These are phyloP conservation scores for Artibeus lituratus DNA, from an alignment of 2,797 vertebrate species.

Conservation along the genomic window DNA sequence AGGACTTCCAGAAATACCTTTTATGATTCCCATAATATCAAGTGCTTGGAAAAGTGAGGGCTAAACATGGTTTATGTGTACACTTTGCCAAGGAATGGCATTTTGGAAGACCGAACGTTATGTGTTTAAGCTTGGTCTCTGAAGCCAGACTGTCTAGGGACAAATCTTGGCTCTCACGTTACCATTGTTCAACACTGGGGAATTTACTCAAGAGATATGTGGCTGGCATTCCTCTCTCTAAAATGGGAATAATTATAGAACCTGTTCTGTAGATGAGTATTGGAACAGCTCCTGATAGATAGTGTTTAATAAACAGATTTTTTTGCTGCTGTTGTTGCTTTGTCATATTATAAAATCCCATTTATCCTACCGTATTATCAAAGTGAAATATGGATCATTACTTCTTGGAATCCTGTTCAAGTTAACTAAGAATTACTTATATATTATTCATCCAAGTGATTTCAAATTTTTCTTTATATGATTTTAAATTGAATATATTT, in stretches of 20 bases:
- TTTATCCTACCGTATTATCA: background rate
- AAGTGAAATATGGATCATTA: background rate
- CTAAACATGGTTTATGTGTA: background rate
- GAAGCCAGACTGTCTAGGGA: background rate
- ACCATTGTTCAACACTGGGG: background rate
- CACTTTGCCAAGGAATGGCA: background rate
- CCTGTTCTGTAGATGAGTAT: background rate
- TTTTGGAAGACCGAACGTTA: background rate
- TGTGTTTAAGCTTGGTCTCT: background rate
- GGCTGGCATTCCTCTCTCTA: background rate
- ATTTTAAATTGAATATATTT: conserved; percentile 2
- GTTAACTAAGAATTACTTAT: background rate
- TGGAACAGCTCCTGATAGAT: background rate
- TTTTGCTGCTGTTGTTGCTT: background rate
- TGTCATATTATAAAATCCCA: background rate
- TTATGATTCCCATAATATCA: background rate
- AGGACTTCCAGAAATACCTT: background rate
- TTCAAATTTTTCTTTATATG: background rate
- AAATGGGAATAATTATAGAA: background rate
- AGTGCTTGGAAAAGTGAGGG: background rate
- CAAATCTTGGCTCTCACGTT: background rate
- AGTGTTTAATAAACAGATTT: background rate
- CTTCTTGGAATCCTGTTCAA: background rate
- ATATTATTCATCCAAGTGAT: background rate
- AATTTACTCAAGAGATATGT: background rate